These are phyloP conservation scores for Caenorhabditis sp. DNA, from an alignment of 2,888 invertebrate genomes.

Conservation along the genomic window DNA sequence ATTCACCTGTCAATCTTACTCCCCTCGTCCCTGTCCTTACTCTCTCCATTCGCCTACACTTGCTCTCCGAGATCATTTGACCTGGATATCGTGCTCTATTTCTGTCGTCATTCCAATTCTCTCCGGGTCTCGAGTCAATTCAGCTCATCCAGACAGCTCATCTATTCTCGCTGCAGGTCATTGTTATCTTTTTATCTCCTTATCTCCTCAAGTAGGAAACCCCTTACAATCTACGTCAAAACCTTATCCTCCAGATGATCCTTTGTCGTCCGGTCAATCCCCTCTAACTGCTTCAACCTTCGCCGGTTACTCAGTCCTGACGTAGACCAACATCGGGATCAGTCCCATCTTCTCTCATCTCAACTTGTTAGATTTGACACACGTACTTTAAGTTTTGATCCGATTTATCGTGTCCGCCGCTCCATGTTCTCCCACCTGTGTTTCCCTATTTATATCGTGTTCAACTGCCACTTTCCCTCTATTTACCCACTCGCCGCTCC, in stretches of 20 bases:
- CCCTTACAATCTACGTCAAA: not conserved
- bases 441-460: constrained; percentile 4
- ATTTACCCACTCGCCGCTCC: constrained; percentile 8
- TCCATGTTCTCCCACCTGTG: not conserved
- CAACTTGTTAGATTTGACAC: too few relatives aligned
- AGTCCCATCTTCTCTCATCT: not conserved
- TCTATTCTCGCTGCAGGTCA: too few relatives aligned
- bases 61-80: not conserved
- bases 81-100: not conserved
- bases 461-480: not conserved
- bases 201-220: not conserved
- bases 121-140: too few relatives aligned
- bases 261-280: not conserved
- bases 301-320: not conserved
- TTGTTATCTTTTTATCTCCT: too few relatives aligned
- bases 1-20: constrained; percentile 7
- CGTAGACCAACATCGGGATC: constrained; percentile 1
- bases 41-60: not conserved
- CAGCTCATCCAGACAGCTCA: not conserved
- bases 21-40: not conserved
- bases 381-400: constrained; percentile 3
- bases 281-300: not conserved
- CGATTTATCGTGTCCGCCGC: too few relatives aligned
- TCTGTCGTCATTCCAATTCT: not conserved
- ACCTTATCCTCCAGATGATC: not conserved